Conservation (phyloP, 2,113 vertebrate genomes). For the Thamnophis sirtalis region DNA sequence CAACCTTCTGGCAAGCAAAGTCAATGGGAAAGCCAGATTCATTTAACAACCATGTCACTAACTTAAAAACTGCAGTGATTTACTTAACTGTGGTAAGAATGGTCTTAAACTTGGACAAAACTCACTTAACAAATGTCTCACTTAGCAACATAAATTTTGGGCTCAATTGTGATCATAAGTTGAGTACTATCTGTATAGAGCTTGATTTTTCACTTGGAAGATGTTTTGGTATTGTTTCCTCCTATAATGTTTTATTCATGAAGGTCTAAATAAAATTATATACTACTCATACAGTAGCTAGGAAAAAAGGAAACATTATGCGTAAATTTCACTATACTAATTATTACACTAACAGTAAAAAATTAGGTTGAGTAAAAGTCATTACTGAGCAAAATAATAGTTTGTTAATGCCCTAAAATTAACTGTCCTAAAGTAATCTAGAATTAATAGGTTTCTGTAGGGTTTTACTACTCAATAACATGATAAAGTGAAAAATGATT, state of each 20-base stretch:
- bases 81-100: too few relatives aligned
- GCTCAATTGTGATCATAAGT: too few relatives aligned
- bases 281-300: neutral
- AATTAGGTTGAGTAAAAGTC: slow-evolving; percentile 1
- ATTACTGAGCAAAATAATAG: neutral
- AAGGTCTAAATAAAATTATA: slow-evolving; percentile 21
- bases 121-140: too few relatives aligned
- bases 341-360: neutral
- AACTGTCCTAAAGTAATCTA: neutral
- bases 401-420: neutral
- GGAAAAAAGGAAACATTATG: slow-evolving; percentile 18
- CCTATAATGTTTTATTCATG: neutral
- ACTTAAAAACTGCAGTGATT: too few relatives aligned
- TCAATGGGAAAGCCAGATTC: too few relatives aligned
- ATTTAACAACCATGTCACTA: too few relatives aligned
- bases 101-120: too few relatives aligned
- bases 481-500: too few relatives aligned
- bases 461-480: too few relatives aligned
- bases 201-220: neutral
- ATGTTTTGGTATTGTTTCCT: neutral
- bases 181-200: neutral
- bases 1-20: too few relatives aligned
- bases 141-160: too few relatives aligned
- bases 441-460: too few relatives aligned
- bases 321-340: neutral